Evolutionary conservation across 2,888 invertebrate species (phyloP).

Genomic region (Conistra vaccinii): DNA sequence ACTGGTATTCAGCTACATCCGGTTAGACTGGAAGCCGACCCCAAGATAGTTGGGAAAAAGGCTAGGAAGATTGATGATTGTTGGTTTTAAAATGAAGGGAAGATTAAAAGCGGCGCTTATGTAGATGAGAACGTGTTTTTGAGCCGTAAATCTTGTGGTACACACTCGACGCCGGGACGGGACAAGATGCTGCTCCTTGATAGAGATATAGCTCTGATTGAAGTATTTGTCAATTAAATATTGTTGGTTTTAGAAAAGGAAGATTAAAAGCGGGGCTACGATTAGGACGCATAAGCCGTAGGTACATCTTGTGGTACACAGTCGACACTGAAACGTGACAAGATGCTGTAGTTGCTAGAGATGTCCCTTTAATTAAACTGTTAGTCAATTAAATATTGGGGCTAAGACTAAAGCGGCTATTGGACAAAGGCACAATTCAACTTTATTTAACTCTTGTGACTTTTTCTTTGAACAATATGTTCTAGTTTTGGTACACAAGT

Average conservation of each 20-base stretch:
- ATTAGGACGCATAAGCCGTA: conserved; percentile 78
- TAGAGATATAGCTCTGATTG: not conserved
- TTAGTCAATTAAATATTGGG: not conserved
- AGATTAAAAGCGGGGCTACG: conserved; percentile 66
- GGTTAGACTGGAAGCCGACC: no score
- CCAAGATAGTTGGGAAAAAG: no score
- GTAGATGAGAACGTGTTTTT: conserved; percentile 79
- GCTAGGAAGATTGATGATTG: no score
- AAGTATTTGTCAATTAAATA: not conserved
- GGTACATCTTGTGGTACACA: conserved; percentile 54
- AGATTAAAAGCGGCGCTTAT: conserved; percentile 35
- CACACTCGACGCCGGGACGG: conserved; percentile 19
- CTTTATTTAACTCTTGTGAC: not conserved
- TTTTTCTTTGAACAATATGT: not conserved
- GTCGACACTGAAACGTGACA: not conserved
- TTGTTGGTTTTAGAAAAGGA: not conserved
- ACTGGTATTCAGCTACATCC: no score
- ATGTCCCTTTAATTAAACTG: conserved; percentile 1
- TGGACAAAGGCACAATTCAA: not conserved
- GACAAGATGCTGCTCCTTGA: conserved; percentile 33
- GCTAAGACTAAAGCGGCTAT: not conserved
- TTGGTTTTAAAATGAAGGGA: no score
- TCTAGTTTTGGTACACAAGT: not conserved
- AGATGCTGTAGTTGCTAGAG: not conserved
- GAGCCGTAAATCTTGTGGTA: conserved; percentile 81